Percentiles rank a stretch among this genome's conserved stretches.
phyloP scores from a whole-genome alignment of 2,797 vertebrate genomes.

The Onychomys torridus region DNA sequence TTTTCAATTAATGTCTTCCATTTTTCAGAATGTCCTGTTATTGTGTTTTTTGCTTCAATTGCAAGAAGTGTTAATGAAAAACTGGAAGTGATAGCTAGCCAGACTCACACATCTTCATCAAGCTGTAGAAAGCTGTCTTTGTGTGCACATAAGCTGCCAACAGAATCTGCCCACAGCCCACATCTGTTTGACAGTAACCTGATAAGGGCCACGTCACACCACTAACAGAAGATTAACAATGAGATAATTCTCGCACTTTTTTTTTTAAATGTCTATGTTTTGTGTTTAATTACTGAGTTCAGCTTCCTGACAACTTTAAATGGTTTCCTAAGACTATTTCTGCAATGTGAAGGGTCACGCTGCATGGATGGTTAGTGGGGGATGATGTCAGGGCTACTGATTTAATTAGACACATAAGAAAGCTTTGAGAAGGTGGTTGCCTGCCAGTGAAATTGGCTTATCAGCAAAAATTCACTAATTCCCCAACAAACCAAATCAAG shows the following conservation, averaged over 20 bases:
- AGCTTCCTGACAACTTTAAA: constrained; percentile 32
- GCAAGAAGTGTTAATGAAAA: background rate
- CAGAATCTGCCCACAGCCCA: background rate
- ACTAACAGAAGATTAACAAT: constrained; percentile 46
- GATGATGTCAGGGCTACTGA: background rate
- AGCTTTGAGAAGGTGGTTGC: background rate
- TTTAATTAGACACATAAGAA: constrained; percentile 1
- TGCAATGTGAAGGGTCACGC: constrained; percentile 2
- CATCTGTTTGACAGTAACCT: background rate
- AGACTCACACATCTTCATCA: background rate
- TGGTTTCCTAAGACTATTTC: constrained; percentile 41
- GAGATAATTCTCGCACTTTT: constrained; percentile 32
- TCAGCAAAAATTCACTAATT: background rate
- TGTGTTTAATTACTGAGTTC: constrained; percentile 25
- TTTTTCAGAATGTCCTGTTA: background rate
- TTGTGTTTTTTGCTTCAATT: constrained; percentile 11
- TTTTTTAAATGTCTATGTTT: constrained; percentile 19
- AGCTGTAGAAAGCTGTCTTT: background rate
- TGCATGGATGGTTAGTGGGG: background rate
- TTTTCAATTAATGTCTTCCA: constrained; percentile 6
- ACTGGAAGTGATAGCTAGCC: background rate
- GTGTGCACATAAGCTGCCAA: background rate
- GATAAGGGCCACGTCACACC: background rate
- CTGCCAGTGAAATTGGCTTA: background rate
- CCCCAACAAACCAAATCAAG: background rate